A percentile compares a stretch with the other conserved stretches of the same genome.
Evolutionary conservation across 2,113 vertebrate genomes (phyloP).

Genomic region (Macquaria ambigua): DNA sequence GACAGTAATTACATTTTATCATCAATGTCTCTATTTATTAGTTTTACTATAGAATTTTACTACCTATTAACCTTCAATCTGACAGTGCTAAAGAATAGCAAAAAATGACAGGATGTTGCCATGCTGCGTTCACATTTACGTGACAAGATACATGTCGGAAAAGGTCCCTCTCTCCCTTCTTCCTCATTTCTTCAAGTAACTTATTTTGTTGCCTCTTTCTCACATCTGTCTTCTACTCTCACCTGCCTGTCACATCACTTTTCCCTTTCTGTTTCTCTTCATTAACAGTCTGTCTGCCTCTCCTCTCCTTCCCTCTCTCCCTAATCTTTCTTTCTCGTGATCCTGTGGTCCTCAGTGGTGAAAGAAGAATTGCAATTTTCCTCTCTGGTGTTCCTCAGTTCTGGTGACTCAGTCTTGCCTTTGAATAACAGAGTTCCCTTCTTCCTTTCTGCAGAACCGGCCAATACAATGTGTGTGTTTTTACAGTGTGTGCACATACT

Average conservation of each 20-base stretch:
- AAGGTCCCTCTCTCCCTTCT: not conserved
- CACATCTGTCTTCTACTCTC: not conserved
- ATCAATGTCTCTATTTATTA: too few species aligned
- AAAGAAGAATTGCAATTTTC: conserved; percentile 28
- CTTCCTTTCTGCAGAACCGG: conserved; percentile 43
- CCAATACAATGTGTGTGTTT: conserved; percentile 18
- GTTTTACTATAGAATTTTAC: not conserved
- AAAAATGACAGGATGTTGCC: not conserved
- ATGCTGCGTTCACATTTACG: not conserved
- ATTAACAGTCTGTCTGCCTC: not conserved
- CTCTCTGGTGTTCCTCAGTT: conserved; percentile 42
- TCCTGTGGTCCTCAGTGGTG: not conserved
- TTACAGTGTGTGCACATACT: not conserved
- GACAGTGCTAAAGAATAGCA: too few species aligned
- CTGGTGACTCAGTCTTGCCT: conserved; percentile 73
- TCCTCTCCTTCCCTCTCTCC: not conserved
- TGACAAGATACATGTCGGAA: too few species aligned
- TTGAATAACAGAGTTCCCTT: conserved; percentile 68
- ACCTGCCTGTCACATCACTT: not conserved
- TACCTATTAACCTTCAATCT: not conserved
- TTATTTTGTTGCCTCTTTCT: not conserved
- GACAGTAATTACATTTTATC: too few species aligned
- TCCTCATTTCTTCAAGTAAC: not conserved
- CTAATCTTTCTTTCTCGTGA: not conserved
- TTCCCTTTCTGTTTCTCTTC: not conserved